A percentile compares a stretch with the other conserved stretches of the same genome.
phyloP scores from a whole-genome alignment of 2,113 vertebrate species.

The Ammodytes dubius region DNA sequence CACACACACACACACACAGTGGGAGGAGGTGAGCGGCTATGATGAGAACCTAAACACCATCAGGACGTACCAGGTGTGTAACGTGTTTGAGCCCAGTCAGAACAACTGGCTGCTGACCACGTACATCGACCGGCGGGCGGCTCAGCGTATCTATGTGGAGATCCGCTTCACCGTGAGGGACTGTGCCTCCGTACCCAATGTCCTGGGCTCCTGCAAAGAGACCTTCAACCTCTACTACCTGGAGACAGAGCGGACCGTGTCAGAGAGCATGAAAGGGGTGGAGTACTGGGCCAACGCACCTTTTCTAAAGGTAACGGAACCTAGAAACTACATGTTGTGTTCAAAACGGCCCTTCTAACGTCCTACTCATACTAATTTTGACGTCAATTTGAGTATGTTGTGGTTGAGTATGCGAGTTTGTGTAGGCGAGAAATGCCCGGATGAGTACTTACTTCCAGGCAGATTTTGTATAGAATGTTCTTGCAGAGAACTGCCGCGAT shows the following conservation, averaged over 20 bases:
- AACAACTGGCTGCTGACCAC: slow-evolving; percentile 99
- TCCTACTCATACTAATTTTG: too few species aligned
- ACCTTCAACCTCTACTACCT: slow-evolving; percentile 99
- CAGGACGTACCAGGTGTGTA: slow-evolving; percentile 98
- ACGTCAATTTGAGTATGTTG: too few species aligned
- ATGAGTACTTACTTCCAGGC: too few species aligned
- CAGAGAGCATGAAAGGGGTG: slow-evolving; percentile 90
- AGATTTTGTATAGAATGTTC: too few species aligned
- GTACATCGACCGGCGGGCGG: slow-evolving; percentile 92
- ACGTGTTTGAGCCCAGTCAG: slow-evolving; percentile 98
- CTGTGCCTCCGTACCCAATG: slow-evolving; percentile 97
- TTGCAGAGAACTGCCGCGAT: too few species aligned
- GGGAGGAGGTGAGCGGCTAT: slow-evolving; percentile 98
- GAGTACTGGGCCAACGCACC: slow-evolving; percentile 95
- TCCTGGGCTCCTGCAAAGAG: slow-evolving; percentile 98
- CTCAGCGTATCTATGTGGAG: slow-evolving; percentile 96
- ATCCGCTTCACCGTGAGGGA: slow-evolving; percentile 98
- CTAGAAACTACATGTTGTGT: not conserved
- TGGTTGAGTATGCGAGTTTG: too few species aligned
- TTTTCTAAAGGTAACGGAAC: slow-evolving; percentile 90
- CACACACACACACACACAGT: slow-evolving; percentile 79
- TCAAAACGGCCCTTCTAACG: too few species aligned
- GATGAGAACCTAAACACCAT: slow-evolving; percentile 98
- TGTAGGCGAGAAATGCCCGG: too few species aligned
- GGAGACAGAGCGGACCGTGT: slow-evolving; percentile 92